A percentile compares a stretch with the other conserved stretches of the same genome.
These are phyloP conservation scores for Cephus nigrinus DNA, from an alignment of 2,888 invertebrate species.

Conservation along the genomic window DNA sequence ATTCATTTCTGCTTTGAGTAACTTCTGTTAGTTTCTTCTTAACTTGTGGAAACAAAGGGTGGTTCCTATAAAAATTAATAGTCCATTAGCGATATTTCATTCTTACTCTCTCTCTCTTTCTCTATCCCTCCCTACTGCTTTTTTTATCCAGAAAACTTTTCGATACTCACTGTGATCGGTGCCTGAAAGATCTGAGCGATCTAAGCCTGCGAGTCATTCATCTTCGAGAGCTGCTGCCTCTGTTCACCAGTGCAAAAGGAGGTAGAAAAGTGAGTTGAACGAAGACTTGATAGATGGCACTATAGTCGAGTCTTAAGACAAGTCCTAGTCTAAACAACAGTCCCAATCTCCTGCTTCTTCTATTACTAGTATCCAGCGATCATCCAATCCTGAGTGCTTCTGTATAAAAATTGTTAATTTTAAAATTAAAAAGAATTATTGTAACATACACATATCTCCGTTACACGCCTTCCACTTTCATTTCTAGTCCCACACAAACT, in stretches of 20 bases:
- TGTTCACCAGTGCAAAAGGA: conserved; percentile 14
- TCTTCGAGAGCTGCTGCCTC: conserved; percentile 40
- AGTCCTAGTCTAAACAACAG: background rate
- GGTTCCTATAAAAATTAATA: conserved; percentile 38
- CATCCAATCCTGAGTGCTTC: background rate
- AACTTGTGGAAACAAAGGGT: conserved; percentile 23
- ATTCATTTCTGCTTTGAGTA: background rate
- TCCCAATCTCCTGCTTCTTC: background rate
- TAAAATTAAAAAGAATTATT: background rate
- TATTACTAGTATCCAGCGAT: background rate
- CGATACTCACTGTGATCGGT: conserved; percentile 23
- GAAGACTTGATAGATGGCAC: conserved; percentile 57
- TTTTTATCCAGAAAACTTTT: conserved; percentile 26
- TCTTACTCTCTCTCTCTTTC: conserved; percentile 13
- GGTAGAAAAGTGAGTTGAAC: conserved; percentile 38
- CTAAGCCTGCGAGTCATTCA: conserved; percentile 42
- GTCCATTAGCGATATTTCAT: conserved; percentile 33
- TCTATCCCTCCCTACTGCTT: conserved; percentile 16
- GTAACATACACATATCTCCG: background rate
- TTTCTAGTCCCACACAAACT: background rate
- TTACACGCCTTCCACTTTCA: background rate
- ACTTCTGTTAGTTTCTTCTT: background rate
- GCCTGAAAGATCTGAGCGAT: conserved; percentile 31
- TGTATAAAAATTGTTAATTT: background rate
- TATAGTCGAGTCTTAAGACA: conserved; percentile 34